Base-by-base conservation (phyloP, 30 jellyfish, hydroid and myxozoan genomes). In the Rhopilema esculentum region DNA sequence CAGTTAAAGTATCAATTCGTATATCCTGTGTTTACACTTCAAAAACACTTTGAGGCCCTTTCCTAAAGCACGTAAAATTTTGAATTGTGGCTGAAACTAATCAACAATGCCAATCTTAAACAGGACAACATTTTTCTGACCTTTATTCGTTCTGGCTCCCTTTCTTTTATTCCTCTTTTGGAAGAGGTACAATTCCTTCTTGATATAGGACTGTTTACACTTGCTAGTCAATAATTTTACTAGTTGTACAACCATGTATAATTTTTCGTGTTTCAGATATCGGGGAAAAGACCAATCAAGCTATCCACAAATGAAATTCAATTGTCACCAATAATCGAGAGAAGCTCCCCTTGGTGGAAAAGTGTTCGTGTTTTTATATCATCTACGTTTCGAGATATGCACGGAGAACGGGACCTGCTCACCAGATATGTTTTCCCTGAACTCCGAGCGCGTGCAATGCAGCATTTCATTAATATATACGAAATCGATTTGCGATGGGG, bases 401-500 rank as follows among this genome's bases (percentile, higher is more conserved):
- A 94, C 75, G 99, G 99, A 17, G 99, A 94, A 69, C 94, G 99
- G 8, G 99, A 94, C 65, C 79, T 94, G 81, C 85, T 94, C 71
- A 94, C 99, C 12, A 69, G 97, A 79, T 94, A 74, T 67, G 93
- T 94, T 18, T 87, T 94, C 69, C 99, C 99, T 1, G 97, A 94
- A 67, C 80, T 94, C 53, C 97, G 97, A 40, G 49, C 92, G 18
- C 68, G 97, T 49, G 97, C 97, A n/a, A 83, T 88, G 89, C 88
- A 80, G 33, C 85, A 80, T 68, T 87, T 89, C 91, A 57, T 94
- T 63, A 89, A 89, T 72, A 88, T 94, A 17, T 94, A 94, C 63
- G 99, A 94, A 75, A 79, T 94, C 62, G 99, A 94, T 79, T 82
- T 94, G 84, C 90, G 99, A 31, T 94, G 99, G 99, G 99, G 99